Conservation (phyloP, 2,888 invertebrate genomes). For the Rhyacophila evoluta region DNA sequence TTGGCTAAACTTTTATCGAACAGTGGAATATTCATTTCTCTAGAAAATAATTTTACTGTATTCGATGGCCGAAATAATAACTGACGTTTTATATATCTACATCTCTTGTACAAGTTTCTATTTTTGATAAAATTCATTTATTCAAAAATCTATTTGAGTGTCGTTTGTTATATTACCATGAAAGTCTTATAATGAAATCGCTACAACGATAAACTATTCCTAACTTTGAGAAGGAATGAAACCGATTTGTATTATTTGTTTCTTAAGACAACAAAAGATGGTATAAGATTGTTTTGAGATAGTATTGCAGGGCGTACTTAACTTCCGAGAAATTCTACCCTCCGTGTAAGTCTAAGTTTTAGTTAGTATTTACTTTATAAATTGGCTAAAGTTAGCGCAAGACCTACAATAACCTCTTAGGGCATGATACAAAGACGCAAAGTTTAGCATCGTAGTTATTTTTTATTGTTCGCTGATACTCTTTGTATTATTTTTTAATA, state of each 20-base stretch:
- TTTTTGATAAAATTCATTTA: too few species aligned
- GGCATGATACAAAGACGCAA: neutral
- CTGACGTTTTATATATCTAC: too few species aligned
- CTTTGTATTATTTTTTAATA: neutral
- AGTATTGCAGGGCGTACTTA: neutral
- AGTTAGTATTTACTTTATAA: conserved; percentile 14
- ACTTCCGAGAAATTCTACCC: neutral
- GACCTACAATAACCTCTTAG: neutral
- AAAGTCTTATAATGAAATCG: too few species aligned
- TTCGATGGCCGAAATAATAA: too few species aligned
- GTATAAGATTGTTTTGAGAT: neutral
- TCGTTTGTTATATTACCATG: too few species aligned
- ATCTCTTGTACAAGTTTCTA: too few species aligned
- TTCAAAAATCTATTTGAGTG: too few species aligned
- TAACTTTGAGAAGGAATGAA: neutral
- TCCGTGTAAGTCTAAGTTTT: neutral
- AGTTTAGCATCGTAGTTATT: neutral
- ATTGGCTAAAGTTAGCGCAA: neutral
- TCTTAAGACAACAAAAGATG: neutral
- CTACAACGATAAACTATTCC: too few species aligned
- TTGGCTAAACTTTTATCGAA: too few species aligned
- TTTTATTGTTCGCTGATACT: neutral
- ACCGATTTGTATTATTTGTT: neutral
- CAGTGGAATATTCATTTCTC: too few species aligned
- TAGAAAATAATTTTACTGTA: too few species aligned